Percentiles rank a stretch among this genome's conserved stretches.
phyloP scores from a whole-genome alignment of 2,888 invertebrate species.

The Syritta pipiens region DNA sequence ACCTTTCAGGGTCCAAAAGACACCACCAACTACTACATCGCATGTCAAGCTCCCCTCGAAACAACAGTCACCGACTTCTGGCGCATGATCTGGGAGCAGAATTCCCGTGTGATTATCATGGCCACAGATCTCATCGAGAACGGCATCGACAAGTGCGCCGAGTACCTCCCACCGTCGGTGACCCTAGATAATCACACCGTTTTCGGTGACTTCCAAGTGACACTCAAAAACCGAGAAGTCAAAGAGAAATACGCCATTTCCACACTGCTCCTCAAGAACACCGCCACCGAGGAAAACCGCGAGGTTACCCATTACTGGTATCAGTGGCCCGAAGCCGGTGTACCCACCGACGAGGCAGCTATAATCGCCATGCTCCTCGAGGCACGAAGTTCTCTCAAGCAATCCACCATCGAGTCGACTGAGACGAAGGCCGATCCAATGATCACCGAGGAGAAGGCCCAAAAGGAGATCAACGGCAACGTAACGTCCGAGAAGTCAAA shows the following conservation, averaged over 20 bases:
- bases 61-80: conserved; percentile 94
- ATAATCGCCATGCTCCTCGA: conserved; percentile 93
- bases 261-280: conserved; percentile 89
- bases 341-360: conserved; percentile 90
- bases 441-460: conserved; percentile 49
- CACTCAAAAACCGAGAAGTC: conserved; percentile 92
- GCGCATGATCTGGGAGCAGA: conserved; percentile 98
- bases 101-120: conserved; percentile 92
- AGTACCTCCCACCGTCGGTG: conserved; percentile 94
- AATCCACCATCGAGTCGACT: conserved; percentile 76
- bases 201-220: conserved; percentile 91
- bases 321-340: conserved; percentile 92
- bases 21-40: conserved; percentile 91
- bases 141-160: conserved; percentile 93
- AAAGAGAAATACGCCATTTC: conserved; percentile 95
- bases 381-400: conserved; percentile 82
- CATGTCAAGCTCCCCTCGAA: conserved; percentile 93
- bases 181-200: conserved; percentile 92
- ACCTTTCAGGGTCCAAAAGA: conserved; percentile 91
- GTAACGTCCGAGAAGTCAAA: conserved; percentile 72
- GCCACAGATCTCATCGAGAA: conserved; percentile 93
- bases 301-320: conserved; percentile 96
- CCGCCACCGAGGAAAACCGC: conserved; percentile 89
- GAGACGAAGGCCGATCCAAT: conserved; percentile 71
- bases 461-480: conserved; percentile 75